Base-by-base conservation (phyloP, 2,888 invertebrate genomes). In the Hypselothyrea guttata region DNA sequence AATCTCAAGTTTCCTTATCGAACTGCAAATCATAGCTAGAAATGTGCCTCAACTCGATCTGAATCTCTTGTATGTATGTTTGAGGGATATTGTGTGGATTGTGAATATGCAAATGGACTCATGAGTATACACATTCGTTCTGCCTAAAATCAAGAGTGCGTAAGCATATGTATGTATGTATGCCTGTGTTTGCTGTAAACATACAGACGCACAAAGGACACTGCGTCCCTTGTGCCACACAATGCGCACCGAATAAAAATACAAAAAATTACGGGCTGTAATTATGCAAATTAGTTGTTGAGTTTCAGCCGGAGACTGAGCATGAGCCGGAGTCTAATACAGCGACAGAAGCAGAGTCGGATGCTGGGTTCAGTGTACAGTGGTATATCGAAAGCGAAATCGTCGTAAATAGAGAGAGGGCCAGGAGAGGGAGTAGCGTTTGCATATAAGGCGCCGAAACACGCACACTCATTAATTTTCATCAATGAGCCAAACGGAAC, bases 381-480 rank as follows among this genome's bases (percentile, higher is more conserved):
- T 49, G 30, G 37, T 47, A 47, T 74, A 71, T 74, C 71, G 74
- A 63, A 63, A 41, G 31, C 8, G 30, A 52, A 76, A 83, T 72
- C 73, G 54, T 41, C 35, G 30, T 58, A 63, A 71, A 58, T 46
- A 51, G 49, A 18, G 12, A 7, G 1, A 12, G 8, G 18, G n/a
- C 7, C 12, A 13, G 9, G 9, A 16, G 1, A n/a, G 9, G 18
- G 4, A 47, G 27, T 57, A 40, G 9, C 9, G 22, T 54, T 74
- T 69, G 78, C 65, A 86, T 77, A 74, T 66, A 61, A 55, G 53
- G 60, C 53, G 56, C 46, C 48, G 40, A 16, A 76, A 69, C 79
- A 84, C 84, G 78, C 84, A 83, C 73, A 72, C 78, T 85, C 78
- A 79, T 79, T 79, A 85, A 79, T 79, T 79, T 79, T 76, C 78